These are phyloP conservation scores for Drosophila anceps DNA, from an alignment of 2,888 invertebrate species.

Conservation along the genomic window DNA sequence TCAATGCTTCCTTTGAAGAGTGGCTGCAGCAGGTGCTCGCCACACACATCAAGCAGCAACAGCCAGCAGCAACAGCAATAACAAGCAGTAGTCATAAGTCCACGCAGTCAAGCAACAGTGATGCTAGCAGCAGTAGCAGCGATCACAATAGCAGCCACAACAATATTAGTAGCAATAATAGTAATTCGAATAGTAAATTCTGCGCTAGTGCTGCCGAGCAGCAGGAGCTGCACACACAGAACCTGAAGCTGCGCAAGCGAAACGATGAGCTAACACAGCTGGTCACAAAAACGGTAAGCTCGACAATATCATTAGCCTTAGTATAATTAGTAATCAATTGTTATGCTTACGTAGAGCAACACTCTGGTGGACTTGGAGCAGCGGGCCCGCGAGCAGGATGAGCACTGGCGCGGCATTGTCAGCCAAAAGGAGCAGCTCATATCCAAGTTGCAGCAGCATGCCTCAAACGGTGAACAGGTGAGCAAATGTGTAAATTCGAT, in stretches of 20 bases:
- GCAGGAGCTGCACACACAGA: constrained; percentile 87
- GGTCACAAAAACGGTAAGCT: constrained; percentile 91
- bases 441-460: constrained; percentile 82
- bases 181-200: constrained; percentile 78
- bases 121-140: constrained; percentile 63
- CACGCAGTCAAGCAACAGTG: constrained; percentile 81
- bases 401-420: constrained; percentile 84
- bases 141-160: constrained; percentile 68
- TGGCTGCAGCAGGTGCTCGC: constrained; percentile 84
- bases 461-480: constrained; percentile 84
- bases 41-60: constrained; percentile 81
- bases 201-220: constrained; percentile 65
- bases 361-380: constrained; percentile 84
- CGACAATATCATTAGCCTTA: too few relatives aligned
- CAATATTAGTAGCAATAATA: constrained; percentile 82
- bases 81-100: constrained; percentile 80
- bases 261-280: constrained; percentile 90
- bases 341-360: constrained; percentile 75
- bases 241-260: constrained; percentile 88
- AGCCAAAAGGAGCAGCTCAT: constrained; percentile 84
- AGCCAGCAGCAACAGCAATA: constrained; percentile 55
- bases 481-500: constrained; percentile 7
- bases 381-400: constrained; percentile 84
- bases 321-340: background rate
- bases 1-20: constrained; percentile 83